Base-by-base conservation (phyloP, 2,113 vertebrate species). In the Hepsetus odoe region DNA sequence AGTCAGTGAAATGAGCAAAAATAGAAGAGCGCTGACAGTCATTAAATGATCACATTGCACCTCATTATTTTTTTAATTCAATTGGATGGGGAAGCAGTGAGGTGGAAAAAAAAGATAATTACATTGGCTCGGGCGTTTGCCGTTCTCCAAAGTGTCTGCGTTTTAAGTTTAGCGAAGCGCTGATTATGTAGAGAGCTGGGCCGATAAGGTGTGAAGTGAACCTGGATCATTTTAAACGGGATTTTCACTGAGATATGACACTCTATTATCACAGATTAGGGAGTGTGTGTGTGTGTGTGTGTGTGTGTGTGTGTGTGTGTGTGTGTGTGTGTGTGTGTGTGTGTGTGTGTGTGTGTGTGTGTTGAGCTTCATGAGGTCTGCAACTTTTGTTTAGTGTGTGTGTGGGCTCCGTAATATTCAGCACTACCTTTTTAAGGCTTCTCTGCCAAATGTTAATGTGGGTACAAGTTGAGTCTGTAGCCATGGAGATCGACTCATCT, bases 1-100 rank as follows among this genome's bases (percentile, higher is more conserved):
- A 55, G 78, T 40, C 24, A 30, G 13, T 55, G 24, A 59, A 24
- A 24, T 42, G 28, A 59, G 14, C 40, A 64, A 46, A 56, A 49
- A 42, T 67, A 24, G 28, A 16, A 2, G 22, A 49, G 77, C 44
- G 32, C 51, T 49, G 56, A 49, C 59, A 68, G 18, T 79, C 75
- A 58, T 79, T 75, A 68, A 74, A 77, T 35, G 14, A 68, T 76
- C 24, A 26, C 58, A 80, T 79, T 72, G 46, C 35, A 71, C 61
- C 42, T 83, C 72, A 81, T 83, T 83, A 74, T 79, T 66, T 76
- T 75, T 33, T 22, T 68, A 64, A 81, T 83, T 85, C 66, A 79
- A 69, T 83, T 71, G 72, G 35, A 71, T 72, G 55, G 67, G 77
- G 66, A 72, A 72, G 81, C 67, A 76, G 59, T 51, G 53, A 65